Base-by-base conservation (phyloP, 2,797 vertebrate species). In the Lacerta bilineata region DNA sequence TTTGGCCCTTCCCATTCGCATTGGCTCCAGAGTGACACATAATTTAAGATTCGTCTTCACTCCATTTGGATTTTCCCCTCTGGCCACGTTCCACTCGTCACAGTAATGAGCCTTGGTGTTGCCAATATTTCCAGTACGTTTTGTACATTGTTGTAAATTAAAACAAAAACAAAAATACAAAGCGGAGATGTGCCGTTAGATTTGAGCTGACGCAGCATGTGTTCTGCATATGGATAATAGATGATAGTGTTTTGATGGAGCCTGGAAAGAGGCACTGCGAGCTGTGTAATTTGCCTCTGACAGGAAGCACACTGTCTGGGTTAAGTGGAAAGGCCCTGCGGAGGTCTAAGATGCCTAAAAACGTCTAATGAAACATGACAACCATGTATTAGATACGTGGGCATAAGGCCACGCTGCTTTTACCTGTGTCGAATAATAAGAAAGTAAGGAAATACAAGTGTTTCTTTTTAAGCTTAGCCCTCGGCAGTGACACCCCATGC, bases 311-410 rank as follows among this genome's bases (percentile, higher is more conserved):
- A 0, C 83, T 74, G 88, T 80, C 78, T 64, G 59, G 77, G 86
- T 87, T 90, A 7, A 89, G 89, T 74, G 66, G 84, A 82, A 80
- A 87, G 83, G 85, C 83, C 91, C 87, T 0, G 0, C 66, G 76
- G 89, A 89, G 78, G 3, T 55, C 72, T 3, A 1, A 25, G 17
- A 23, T 27, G 81, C 72, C 87, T 79, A 0, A 0, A 86, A 90
- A 74, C 0, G 50, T 87, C 64, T 93, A 79, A 96, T 77, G 82
- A 69, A 84, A 89, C 80, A 11, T 66, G 93, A 93, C 92, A 95
- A 84, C 85, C 85, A 15, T 91, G 72, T 87, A 88, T 15, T 84
- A 90, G 87, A 64, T 88, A 77, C 69, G 69, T 0, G 0, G 90
- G 79, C 87, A 68, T 0, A 0, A 89, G 85, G 33, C 82, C 79